A percentile compares a stretch with the other conserved stretches of the same genome.
Evolutionary conservation across 1,140 invertebrate species (phyloP).

Genomic region (Drosophila obscura): DNA sequence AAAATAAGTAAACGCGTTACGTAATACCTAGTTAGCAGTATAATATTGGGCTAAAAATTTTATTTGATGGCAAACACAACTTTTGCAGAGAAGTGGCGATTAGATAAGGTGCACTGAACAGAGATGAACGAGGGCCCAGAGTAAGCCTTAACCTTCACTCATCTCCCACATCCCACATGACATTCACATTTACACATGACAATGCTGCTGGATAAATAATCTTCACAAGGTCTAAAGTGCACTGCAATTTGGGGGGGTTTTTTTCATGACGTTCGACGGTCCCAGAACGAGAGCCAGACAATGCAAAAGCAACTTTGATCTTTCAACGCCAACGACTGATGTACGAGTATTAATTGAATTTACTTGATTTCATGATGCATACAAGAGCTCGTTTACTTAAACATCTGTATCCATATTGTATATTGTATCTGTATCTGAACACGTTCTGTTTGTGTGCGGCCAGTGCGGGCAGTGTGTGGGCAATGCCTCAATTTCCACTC

Average conservation of each 20-base stretch:
- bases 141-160: not conserved
- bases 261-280: conserved; percentile 3
- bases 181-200: conserved; percentile 47
- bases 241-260: conserved; percentile 10
- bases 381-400: conserved; percentile 9
- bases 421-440: not conserved
- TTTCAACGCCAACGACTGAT: conserved; percentile 22
- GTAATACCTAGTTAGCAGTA: conserved; percentile 41
- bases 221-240: conserved; percentile 30
- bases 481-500: conserved; percentile 18
- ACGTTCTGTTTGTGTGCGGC: not conserved
- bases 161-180: not conserved
- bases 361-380: conserved; percentile 68
- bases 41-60: conserved; percentile 21
- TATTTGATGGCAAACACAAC: conserved; percentile 16
- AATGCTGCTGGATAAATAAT: conserved; percentile 28
- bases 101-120: conserved; percentile 30
- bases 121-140: conserved; percentile 3
- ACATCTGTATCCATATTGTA: conserved; percentile 3
- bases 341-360: conserved; percentile 64
- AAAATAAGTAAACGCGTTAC: conserved; percentile 58
- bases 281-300: conserved; percentile 23
- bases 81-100: not conserved
- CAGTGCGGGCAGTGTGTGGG: conserved; percentile 21
- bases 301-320: conserved; percentile 40